These are phyloP conservation scores for Ploceus nigricollis DNA, from an alignment of 2,113 vertebrate species.

Conservation along the genomic window DNA sequence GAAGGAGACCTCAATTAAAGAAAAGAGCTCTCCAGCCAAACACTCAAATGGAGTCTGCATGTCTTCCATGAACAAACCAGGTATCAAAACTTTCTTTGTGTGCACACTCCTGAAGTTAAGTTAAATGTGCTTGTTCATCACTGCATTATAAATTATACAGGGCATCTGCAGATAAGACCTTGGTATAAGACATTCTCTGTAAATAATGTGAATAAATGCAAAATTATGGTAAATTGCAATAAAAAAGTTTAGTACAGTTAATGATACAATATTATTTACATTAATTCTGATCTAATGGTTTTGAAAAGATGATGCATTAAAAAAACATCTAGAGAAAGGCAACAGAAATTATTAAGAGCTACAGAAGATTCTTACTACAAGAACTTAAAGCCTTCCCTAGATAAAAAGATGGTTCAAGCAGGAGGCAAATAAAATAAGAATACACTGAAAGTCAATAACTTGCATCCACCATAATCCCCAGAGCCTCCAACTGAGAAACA, in stretches of 20 bases:
- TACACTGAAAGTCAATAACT: neutral
- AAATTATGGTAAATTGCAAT: neutral
- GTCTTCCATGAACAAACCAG: neutral
- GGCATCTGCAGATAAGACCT: neutral
- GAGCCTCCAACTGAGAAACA: neutral
- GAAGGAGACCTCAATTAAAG: neutral
- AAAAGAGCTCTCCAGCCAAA: neutral
- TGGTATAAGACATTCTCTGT: accelerated
- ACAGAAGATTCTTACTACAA: neutral
- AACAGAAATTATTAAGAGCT: neutral
- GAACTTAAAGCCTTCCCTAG: neutral
- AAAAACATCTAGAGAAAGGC: neutral
- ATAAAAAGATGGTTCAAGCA: neutral
- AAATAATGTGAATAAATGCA: neutral
- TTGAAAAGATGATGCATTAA: neutral
- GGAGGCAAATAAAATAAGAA: neutral
- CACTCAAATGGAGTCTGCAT: neutral
- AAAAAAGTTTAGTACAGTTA: neutral
- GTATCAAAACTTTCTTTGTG: neutral
- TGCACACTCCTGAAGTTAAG: neutral
- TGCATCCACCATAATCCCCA: neutral
- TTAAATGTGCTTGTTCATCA: neutral
- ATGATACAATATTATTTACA: neutral
- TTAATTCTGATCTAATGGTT: neutral
- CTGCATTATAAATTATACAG: accelerated